phyloP scores from a whole-genome alignment of 2,113 vertebrate species.

The Petrocephalus zakoni region DNA sequence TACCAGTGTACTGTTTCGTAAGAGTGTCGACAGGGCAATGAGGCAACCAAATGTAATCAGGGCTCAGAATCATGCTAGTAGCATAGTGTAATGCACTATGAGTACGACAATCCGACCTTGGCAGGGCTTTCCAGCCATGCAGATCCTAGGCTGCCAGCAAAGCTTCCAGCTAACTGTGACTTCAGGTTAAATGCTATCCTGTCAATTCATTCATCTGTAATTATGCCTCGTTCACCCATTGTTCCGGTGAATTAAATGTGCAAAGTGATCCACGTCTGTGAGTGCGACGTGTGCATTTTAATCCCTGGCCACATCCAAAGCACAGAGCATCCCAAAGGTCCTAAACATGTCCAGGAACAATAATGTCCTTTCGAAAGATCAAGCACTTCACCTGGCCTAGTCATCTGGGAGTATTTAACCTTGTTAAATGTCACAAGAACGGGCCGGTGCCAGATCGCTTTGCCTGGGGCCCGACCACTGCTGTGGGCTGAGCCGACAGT shows the following conservation, averaged over 20 bases:
- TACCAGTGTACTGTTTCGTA: background rate
- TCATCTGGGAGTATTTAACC: background rate
- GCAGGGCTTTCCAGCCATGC: background rate
- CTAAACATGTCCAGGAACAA: background rate
- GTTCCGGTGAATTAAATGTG: background rate
- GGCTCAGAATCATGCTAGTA: background rate
- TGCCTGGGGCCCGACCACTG: background rate
- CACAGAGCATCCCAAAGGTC: background rate
- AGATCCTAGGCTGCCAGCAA: background rate
- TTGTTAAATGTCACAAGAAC: background rate
- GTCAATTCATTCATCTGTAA: background rate
- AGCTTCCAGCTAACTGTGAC: background rate
- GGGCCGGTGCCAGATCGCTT: background rate
- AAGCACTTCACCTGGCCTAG: background rate
- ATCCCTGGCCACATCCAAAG: background rate
- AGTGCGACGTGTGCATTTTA: background rate
- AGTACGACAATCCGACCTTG: background rate
- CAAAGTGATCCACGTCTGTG: background rate
- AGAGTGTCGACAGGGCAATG: background rate
- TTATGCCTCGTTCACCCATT: background rate
- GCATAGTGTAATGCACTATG: slow-evolving; percentile 20
- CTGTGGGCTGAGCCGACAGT: background rate
- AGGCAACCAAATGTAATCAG: background rate
- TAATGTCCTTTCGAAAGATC: background rate
- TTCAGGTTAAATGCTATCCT: background rate